Percentiles rank a stretch among this genome's conserved stretches.
phyloP scores from a whole-genome alignment of 2,888 invertebrate genomes.

The Dryomyza anilis region DNA sequence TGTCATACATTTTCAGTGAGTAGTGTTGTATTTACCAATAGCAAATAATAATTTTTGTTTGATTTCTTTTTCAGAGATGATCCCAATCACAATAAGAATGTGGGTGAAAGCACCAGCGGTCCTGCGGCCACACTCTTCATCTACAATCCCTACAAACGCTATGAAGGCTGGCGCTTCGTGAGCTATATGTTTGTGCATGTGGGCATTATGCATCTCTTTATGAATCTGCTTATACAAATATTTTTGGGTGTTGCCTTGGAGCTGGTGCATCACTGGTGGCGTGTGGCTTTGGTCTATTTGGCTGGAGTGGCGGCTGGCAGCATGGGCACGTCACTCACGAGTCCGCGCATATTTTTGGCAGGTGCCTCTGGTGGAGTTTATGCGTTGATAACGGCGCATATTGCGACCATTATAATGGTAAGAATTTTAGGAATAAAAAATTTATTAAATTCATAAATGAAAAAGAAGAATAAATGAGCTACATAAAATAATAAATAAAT shows the following conservation, averaged over 20 bases:
- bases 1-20: constrained; percentile 59
- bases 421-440: too few relatives aligned
- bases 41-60: not conserved
- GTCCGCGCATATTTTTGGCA: constrained; percentile 80
- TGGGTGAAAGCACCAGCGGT: constrained; percentile 66
- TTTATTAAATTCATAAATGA: too few relatives aligned
- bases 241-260: constrained; percentile 93
- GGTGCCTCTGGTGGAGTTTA: constrained; percentile 97
- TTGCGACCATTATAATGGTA: constrained; percentile 85
- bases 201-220: constrained; percentile 84
- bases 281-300: constrained; percentile 81
- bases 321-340: constrained; percentile 79
- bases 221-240: constrained; percentile 90
- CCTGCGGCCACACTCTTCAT: constrained; percentile 83
- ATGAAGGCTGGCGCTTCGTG: constrained; percentile 90
- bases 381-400: constrained; percentile 89
- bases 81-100: constrained; percentile 51
- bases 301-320: constrained; percentile 87
- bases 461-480: too few relatives aligned
- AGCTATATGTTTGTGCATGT: constrained; percentile 97
- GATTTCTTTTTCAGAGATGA: constrained; percentile 51
- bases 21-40: constrained; percentile 22
- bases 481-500: too few relatives aligned
- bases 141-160: constrained; percentile 83
- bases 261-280: constrained; percentile 96